phyloP scores from a whole-genome alignment of 2,113 vertebrate genomes.

The Cairina moschata region DNA sequence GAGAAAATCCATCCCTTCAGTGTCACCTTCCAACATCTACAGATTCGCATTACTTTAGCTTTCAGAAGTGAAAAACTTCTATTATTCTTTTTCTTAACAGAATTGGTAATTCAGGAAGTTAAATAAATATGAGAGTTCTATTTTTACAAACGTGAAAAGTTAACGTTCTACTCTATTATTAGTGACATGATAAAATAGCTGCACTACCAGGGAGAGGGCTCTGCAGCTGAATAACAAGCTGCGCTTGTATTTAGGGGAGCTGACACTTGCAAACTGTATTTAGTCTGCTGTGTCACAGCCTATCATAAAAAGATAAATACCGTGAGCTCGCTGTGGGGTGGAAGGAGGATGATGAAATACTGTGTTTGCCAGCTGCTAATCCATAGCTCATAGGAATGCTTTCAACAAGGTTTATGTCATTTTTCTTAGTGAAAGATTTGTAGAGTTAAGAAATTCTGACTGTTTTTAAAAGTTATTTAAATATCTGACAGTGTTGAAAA shows the following conservation, averaged over 20 bases:
- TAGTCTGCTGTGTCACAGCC: fast-evolving
- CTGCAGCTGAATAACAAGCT: fast-evolving
- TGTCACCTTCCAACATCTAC: background rate
- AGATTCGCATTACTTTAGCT: fast-evolving
- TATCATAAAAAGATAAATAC: fast-evolving
- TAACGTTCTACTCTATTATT: background rate
- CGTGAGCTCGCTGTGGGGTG: background rate
- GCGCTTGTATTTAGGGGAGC: background rate
- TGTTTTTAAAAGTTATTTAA: background rate
- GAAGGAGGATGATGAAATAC: background rate
- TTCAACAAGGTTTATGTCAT: background rate
- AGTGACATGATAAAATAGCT: background rate
- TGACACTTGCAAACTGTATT: fast-evolving
- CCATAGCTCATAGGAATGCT: fast-evolving
- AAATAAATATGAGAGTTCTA: background rate
- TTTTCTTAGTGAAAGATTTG: background rate
- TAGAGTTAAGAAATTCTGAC: background rate
- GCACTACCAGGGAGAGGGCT: background rate
- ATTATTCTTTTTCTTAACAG: background rate
- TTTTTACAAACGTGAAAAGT: background rate
- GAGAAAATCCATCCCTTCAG: background rate
- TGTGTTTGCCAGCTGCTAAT: fast-evolving
- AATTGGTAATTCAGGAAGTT: background rate
- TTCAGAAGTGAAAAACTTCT: background rate
- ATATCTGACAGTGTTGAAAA: background rate